Conservation (phyloP, 2,113 vertebrate genomes). For the Seriola dumerili region DNA sequence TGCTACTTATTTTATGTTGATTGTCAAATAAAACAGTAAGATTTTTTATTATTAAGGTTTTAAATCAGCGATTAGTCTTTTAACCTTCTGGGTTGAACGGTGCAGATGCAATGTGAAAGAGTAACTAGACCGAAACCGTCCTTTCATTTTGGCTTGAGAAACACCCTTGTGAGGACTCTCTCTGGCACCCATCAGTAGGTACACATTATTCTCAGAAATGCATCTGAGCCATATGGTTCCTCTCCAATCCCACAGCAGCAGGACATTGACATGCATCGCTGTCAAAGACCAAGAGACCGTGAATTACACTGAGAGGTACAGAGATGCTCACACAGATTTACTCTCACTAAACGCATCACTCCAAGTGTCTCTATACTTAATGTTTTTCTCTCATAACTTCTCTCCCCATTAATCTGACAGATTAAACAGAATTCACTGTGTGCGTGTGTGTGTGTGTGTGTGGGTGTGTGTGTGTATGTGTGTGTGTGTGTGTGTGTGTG, state of each 20-base stretch:
- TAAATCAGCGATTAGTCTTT: constrained; percentile 42
- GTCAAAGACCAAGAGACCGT: constrained; percentile 63
- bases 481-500: not conserved
- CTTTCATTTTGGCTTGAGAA: constrained; percentile 48
- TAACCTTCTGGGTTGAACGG: not conserved
- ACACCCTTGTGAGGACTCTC: constrained; percentile 48
- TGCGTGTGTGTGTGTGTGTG: not conserved
- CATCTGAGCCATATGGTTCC: constrained; percentile 68
- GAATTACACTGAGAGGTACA: constrained; percentile 49
- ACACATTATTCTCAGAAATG: constrained; percentile 65
- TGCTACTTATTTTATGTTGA: constrained; percentile 64
- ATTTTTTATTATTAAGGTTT: constrained; percentile 49
- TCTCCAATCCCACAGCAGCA: constrained; percentile 60
- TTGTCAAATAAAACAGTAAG: constrained; percentile 43
- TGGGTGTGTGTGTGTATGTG: not conserved
- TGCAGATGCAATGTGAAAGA: constrained; percentile 15
- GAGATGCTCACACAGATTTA: constrained; percentile 41
- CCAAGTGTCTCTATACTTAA: constrained; percentile 36
- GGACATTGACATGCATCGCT: constrained; percentile 66
- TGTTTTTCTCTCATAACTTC: constrained; percentile 47
- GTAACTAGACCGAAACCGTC: constrained; percentile 25
- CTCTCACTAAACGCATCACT: constrained; percentile 44
- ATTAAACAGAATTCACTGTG: constrained; percentile 12
- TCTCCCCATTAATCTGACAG: constrained; percentile 44
- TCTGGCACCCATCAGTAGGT: constrained; percentile 61